Evolutionary conservation across 2,888 invertebrate species (phyloP), one percentile per base, ranked within the genome.

Genomic region (Drosophila sordidula): DNA sequence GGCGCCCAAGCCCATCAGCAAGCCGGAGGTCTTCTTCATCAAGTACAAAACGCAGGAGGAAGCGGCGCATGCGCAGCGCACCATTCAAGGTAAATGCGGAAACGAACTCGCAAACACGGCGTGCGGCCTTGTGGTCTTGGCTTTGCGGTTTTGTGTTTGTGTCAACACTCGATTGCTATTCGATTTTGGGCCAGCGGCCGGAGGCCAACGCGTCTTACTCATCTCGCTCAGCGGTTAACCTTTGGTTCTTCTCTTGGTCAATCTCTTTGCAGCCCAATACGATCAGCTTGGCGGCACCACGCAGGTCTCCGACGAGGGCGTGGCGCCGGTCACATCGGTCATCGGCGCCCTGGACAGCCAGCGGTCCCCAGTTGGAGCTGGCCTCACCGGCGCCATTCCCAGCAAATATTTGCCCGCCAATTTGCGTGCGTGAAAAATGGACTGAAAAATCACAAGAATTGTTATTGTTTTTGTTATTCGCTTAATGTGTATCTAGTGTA

Each of bases 21-120:
- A 92, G 72, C 92, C 92, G 34, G 92, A 92, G 80, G 92, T 92
- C 25, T 92, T 91, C 79, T 92, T 92, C 62, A 92, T 92, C 67
- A 92, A 92, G 70, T 92, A 92, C 80, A 92, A 92, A 61, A 92
- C 92, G 0, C 89, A 91, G 73, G 91, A 91, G 76, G 92, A 92
- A 77, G 92, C 92, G 2, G 89, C 85, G 39, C 90, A 91, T 85
- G 92, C 92, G 12, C 92, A 92, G 63, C 90, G 90, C 54, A 85
- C 90, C 39, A 92, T 92, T 74, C 92, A 92, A 91, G 92, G 92
- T 92, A 71, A 64, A 34, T 44, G 38, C 67, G 52, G 61, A 61
- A 42, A 9, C 26, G 12, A 34, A 4, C 34, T 1, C 9, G n/a
- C 2, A 58, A 52, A 66, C 71, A 61, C 56, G 52, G 39, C 61